Evolutionary conservation across 2,797 vertebrate species (phyloP).

Genomic region (Petrocephalus schoutedeni): DNA sequence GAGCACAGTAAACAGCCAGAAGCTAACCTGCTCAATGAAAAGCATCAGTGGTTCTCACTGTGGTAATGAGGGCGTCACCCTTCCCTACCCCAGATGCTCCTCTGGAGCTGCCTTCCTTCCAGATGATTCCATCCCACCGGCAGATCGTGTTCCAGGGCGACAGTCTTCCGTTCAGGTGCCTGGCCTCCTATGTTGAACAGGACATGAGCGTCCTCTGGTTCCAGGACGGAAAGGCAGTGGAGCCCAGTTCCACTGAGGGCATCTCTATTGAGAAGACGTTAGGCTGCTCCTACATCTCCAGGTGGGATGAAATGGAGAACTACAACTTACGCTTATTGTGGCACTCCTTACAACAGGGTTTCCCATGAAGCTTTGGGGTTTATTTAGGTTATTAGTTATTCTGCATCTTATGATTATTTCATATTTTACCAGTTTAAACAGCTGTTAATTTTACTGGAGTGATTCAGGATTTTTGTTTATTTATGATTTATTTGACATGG

Average conservation of each 20-base stretch:
- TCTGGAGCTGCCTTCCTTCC: constrained; percentile 89
- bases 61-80: neutral
- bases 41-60: neutral
- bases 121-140: constrained; percentile 88
- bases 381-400: neutral
- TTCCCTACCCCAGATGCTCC: constrained; percentile 83
- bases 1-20: neutral
- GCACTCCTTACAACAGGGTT: neutral
- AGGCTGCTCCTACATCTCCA: constrained; percentile 92
- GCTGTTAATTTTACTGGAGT: neutral
- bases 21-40: neutral
- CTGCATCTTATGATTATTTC: neutral
- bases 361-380: neutral
- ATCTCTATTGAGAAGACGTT: constrained; percentile 92
- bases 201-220: constrained; percentile 98
- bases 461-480: neutral
- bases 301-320: constrained; percentile 71
- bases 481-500: too few species aligned
- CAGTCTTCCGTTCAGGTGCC: constrained; percentile 91
- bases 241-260: constrained; percentile 81
- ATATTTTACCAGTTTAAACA: neutral
- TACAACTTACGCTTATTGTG: neutral
- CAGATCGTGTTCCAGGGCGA: constrained; percentile 98
- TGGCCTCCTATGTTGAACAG: constrained; percentile 87
- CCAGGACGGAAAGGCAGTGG: constrained; percentile 88